These are phyloP conservation scores for Drosophila ambigua DNA, from an alignment of 1,140 invertebrate species.

Conservation along the genomic window DNA sequence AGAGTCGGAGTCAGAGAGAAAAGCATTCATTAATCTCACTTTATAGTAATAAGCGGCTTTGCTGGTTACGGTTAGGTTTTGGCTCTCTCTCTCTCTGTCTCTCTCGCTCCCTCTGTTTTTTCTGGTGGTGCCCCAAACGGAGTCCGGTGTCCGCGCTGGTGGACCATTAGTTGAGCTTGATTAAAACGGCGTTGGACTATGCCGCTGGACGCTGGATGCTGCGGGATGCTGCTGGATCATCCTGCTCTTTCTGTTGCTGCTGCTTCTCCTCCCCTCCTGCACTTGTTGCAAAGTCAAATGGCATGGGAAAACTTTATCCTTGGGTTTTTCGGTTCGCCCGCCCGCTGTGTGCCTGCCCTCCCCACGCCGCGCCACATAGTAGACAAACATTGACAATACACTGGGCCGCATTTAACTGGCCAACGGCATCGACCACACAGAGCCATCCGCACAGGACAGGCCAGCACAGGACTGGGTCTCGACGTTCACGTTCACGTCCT, in stretches of 20 bases:
- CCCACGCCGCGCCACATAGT: conserved; percentile 26
- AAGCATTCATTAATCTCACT: conserved; percentile 79
- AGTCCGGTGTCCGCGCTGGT: conserved; percentile 7
- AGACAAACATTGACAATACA: conserved; percentile 79
- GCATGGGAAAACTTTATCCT: conserved; percentile 74
- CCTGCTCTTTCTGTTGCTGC: not conserved
- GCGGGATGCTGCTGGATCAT: conserved; percentile 2
- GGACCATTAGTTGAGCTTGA: conserved; percentile 75
- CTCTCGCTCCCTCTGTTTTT: not conserved
- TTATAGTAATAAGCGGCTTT: conserved; percentile 83
- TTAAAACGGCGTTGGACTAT: conserved; percentile 64
- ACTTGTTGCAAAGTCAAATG: conserved; percentile 81
- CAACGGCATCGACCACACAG: conserved; percentile 51
- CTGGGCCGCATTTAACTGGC: conserved; percentile 72
- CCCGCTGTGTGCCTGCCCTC: conserved; percentile 15
- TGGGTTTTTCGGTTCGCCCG: conserved; percentile 32
- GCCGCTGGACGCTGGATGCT: conserved; percentile 10
- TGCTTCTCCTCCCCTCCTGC: conserved; percentile 14
- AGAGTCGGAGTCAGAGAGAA: too few relatives aligned
- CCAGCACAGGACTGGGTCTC: conserved; percentile 3
- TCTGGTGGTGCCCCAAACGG: not conserved
- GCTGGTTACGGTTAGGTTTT: conserved; percentile 66
- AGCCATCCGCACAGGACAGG: not conserved
- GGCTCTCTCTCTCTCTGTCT: conserved; percentile 1
- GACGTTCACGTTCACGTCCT: not conserved